These are phyloP conservation scores for Malurus elegans DNA, from an alignment of 2,113 vertebrate species.

Conservation along the genomic window DNA sequence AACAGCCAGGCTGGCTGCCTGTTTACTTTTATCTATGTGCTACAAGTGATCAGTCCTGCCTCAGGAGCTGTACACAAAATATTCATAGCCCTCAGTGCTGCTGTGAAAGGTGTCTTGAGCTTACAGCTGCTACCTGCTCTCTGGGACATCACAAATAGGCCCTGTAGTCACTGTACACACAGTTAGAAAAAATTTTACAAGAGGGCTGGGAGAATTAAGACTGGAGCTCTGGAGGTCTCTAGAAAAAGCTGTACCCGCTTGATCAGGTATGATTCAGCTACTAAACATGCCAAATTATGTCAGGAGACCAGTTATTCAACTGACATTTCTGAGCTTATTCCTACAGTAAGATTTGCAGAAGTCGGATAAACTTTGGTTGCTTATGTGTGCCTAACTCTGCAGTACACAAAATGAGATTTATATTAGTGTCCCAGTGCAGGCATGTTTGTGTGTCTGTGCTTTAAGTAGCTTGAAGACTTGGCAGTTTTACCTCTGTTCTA, in stretches of 20 bases:
- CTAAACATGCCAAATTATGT: background rate
- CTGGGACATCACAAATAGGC: background rate
- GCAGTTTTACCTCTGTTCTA: background rate
- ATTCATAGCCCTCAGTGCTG: background rate
- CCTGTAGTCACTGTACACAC: background rate
- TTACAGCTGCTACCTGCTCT: background rate
- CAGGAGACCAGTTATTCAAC: background rate
- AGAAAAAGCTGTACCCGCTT: background rate
- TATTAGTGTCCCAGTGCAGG: background rate
- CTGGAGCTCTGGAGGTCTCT: background rate
- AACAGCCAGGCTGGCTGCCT: background rate
- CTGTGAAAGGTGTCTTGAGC: background rate
- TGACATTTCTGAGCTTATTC: background rate
- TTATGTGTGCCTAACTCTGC: background rate
- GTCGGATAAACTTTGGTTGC: background rate
- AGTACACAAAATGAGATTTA: background rate
- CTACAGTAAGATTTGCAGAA: background rate
- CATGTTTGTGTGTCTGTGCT: background rate
- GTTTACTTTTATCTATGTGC: background rate
- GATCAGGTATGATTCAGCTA: background rate
- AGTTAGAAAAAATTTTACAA: background rate
- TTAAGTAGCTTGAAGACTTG: background rate
- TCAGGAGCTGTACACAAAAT: background rate
- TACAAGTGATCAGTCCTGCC: background rate
- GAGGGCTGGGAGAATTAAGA: background rate